Base-by-base conservation (phyloP, 37 sponge, comb jelly and placozoan species). In the Beroe forskalii region DNA sequence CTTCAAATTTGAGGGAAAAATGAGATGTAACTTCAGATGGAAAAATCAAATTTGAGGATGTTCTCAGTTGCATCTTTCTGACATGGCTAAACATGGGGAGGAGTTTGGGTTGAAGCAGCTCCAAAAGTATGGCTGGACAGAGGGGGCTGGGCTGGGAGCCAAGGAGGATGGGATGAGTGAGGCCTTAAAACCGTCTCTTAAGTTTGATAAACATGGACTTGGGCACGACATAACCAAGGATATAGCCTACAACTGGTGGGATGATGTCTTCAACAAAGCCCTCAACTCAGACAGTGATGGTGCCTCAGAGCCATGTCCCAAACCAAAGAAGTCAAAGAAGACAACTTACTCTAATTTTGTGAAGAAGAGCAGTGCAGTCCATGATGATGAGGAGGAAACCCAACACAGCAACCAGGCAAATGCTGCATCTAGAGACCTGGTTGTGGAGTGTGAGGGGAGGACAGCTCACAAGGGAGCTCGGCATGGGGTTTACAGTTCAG, bases 171-270 rank as follows among this genome's bases (percentile, higher is more conserved):
- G 86, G 8, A 80, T 80, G 55, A 80, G 55, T 25, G 86, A 41
- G 38, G 31, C 86, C 40, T 1, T 80, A 6, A 80, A 80, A 80
- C 86, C 86, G 30, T 28, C 20, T n/a, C 55, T 80, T 4, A 80
- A 80, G 55, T 80, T 80, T 30, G 86, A 80, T 30, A 80, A 80
- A 43, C 86, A 80, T 25, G 86, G 86, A 22, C 86, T 80, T 3
- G 86, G 86, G 9, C 86, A 80, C 55, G 86, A 80, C 55, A 80
- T 80, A 23, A 30, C 40, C 55, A 80, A 80, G 55, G 86, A 80
- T 80, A 80, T 80, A 27, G 86, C 55, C 30, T 80, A 42, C 55
- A 80, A 80, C 86, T 80, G 86, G 86, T 80, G 86, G 86, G 86
- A 80, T 37, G 35, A 80, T 43, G 86, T 80, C 1, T 80, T 80